Conservation (phyloP, 2,888 invertebrate genomes). For the Limnephilus auricula region DNA sequence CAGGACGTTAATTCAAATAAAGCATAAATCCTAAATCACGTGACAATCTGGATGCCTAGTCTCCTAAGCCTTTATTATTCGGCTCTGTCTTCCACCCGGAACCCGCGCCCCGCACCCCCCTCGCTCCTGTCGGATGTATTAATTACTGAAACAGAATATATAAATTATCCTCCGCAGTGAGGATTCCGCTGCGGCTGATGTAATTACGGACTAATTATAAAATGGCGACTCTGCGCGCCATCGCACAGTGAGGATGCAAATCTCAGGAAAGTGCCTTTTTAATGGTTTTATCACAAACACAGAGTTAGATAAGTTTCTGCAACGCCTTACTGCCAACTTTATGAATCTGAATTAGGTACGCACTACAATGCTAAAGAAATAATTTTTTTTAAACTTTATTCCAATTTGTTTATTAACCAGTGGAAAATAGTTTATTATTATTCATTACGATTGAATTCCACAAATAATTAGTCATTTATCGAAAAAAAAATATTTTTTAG, state of each 20-base stretch:
- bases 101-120: not conserved
- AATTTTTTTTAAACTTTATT: too few species aligned
- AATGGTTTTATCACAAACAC: conserved; percentile 9
- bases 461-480: too few species aligned
- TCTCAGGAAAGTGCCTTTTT: conserved; percentile 17
- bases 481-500: too few species aligned
- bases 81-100: not conserved
- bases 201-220: conserved; percentile 54
- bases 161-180: conserved; percentile 38
- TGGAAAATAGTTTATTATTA: too few species aligned
- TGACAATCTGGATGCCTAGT: not conserved
- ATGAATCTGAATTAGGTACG: not conserved
- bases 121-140: conserved; percentile 39
- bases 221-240: conserved; percentile 59
- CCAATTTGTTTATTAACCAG: too few species aligned
- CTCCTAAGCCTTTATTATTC: not conserved
- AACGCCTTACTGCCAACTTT: not conserved
- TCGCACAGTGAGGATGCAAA: conserved; percentile 37
- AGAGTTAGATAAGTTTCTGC: not conserved
- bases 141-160: conserved; percentile 59
- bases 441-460: too few species aligned
- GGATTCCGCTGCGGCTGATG: conserved; percentile 41
- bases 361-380: too few species aligned
- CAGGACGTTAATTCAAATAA: not conserved
- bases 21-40: conserved; percentile 15